phyloP scores from a whole-genome alignment of 2,888 invertebrate species.

The Drosophila siamana region DNA sequence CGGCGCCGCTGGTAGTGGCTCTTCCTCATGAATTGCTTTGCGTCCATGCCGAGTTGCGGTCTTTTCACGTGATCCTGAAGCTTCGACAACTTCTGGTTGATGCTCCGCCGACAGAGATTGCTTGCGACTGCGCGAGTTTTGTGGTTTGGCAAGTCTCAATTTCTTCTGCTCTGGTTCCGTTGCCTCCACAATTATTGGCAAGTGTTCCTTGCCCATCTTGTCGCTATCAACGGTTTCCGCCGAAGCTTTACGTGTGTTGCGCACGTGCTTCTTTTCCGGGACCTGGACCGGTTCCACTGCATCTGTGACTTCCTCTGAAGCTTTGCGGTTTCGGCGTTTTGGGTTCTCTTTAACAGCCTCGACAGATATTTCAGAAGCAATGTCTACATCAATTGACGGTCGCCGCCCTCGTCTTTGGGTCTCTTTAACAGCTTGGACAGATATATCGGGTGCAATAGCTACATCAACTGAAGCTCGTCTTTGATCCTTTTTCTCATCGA shows the following conservation, averaged over 20 bases:
- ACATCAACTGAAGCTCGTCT: no score
- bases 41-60: neutral
- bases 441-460: no score
- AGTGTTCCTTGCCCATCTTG: neutral
- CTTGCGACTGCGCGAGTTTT: slow-evolving; percentile 44
- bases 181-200: slow-evolving; percentile 23
- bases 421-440: neutral
- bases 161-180: slow-evolving; percentile 24
- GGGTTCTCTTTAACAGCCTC: slow-evolving; percentile 17
- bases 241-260: slow-evolving; percentile 49
- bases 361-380: neutral
- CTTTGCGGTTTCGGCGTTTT: slow-evolving; percentile 35
- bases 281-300: neutral
- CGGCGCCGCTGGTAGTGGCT: neutral
- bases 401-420: neutral
- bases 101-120: neutral
- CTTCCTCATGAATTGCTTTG: neutral
- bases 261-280: slow-evolving; percentile 20
- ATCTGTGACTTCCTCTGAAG: slow-evolving; percentile 31
- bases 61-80: neutral
- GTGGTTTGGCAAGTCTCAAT: neutral
- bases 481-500: slow-evolving; percentile 23
- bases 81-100: neutral
- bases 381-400: slow-evolving; percentile 28
- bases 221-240: slow-evolving; percentile 29